These are phyloP conservation scores for Brachirus orientalis DNA, from an alignment of 2,113 vertebrate species.

Conservation along the genomic window DNA sequence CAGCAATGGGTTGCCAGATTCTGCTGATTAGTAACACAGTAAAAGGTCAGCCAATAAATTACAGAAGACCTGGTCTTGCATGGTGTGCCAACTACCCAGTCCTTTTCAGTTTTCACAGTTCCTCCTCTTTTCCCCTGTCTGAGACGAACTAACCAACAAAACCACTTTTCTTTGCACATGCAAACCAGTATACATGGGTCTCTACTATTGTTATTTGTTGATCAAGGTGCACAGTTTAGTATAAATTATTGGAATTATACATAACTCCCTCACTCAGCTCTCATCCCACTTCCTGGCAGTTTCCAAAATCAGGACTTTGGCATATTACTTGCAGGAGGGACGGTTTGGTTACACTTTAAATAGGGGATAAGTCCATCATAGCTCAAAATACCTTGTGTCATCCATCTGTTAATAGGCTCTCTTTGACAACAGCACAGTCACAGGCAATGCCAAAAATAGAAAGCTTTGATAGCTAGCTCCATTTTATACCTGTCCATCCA, in stretches of 20 bases:
- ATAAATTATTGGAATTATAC: too few species aligned
- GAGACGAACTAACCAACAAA: not conserved
- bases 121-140: conserved; percentile 12
- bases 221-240: too few species aligned
- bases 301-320: too few species aligned
- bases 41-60: conserved; percentile 71
- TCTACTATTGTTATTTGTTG: too few species aligned
- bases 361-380: conserved; percentile 17
- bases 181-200: too few species aligned
- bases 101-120: conserved; percentile 38
- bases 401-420: conserved; percentile 4
- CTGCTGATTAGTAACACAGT: conserved; percentile 71
- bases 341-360: too few species aligned
- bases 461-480: not conserved
- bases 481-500: not conserved
- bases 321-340: not conserved
- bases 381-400: conserved; percentile 45
- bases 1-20: conserved; percentile 52
- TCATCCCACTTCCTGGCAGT: too few species aligned
- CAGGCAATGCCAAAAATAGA: conserved; percentile 20
- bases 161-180: too few species aligned
- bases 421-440: conserved; percentile 14
- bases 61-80: conserved; percentile 30
- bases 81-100: conserved; percentile 18
- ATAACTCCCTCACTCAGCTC: too few species aligned